These are phyloP conservation scores for Colletes gigas DNA, from an alignment of 1,140 invertebrate genomes.

Conservation along the genomic window DNA sequence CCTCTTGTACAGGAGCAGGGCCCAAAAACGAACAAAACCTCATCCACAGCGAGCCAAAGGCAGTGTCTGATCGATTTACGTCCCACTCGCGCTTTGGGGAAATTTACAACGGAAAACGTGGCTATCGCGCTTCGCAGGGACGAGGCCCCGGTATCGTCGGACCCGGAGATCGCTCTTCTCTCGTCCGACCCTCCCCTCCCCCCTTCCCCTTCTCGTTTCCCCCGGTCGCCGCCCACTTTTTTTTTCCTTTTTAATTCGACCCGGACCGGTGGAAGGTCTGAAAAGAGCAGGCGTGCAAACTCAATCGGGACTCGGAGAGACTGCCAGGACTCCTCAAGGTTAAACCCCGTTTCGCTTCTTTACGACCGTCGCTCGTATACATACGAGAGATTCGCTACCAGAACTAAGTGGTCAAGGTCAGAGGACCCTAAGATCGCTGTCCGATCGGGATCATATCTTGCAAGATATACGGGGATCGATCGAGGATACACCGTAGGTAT, in stretches of 20 bases:
- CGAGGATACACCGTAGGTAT: constrained; percentile 28
- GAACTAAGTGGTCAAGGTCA: constrained; percentile 56
- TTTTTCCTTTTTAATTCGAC: constrained; percentile 57
- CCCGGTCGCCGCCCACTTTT: constrained; percentile 2
- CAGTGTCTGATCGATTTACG: constrained; percentile 80
- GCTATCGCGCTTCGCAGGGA: constrained; percentile 54
- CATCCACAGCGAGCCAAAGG: constrained; percentile 71
- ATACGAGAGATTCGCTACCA: constrained; percentile 35
- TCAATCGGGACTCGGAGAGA: constrained; percentile 51
- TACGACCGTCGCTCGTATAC: neutral
- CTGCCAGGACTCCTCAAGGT: constrained; percentile 60
- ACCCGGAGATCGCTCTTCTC: constrained; percentile 34
- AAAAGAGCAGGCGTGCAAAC: constrained; percentile 56
- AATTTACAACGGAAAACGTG: constrained; percentile 74
- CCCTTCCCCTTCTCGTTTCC: neutral
- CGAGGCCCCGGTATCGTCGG: constrained; percentile 47
- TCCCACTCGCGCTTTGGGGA: constrained; percentile 76
- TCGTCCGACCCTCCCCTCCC: neutral
- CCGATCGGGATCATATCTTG: constrained; percentile 49
- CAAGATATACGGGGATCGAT: constrained; percentile 49
- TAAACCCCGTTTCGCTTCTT: constrained; percentile 48
- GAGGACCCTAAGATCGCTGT: constrained; percentile 39
- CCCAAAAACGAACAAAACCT: constrained; percentile 78
- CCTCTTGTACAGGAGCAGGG: constrained; percentile 78
- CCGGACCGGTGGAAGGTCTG: constrained; percentile 44